Evolutionary conservation across 1,140 invertebrate species (phyloP), one percentile per base, ranked within the genome.

Genomic region (Fopius arisanus): DNA sequence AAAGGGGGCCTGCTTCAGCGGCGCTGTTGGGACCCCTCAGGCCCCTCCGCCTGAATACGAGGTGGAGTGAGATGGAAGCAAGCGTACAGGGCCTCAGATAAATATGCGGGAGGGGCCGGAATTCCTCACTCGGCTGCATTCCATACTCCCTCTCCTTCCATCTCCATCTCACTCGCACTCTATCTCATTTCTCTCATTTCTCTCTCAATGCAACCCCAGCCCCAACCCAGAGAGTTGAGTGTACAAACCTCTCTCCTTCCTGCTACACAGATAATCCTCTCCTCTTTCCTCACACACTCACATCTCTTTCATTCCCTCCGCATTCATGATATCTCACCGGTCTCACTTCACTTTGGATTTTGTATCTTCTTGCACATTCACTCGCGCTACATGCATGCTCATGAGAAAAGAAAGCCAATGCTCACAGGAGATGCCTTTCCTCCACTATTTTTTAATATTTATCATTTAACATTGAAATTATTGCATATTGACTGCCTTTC

Each of bases 21-120:
- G 79, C 63, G 29, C 28, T 37, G 37, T 31, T 5, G 65, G 70
- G 70, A 33, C 72, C 73, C 78, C 69, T 51, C 59, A 76, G 75
- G 82, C 77, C 71, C 80, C 77, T n/a, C n/a, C n/a, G n/a, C n/a
- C n/a, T n/a, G n/a, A n/a, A 3, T 9, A 16, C 3, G 62, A 65
- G 62, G 5, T 4, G 4, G 54, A 59, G 54, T 10, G 54, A 59
- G 54, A 59, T 26, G 1, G 54, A 59, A 23, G 3, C 54, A 28
- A 26, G 54, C 31, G 62, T 12, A 48, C 72, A 40, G 29, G 37
- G 82, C 78, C 43, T 85, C 83, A 82, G 87, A 88, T 88, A 87
- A 87, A 87, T 88, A 88, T 86, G 87, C 86, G 86, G 87, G 86
- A 87, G 85, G 85, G 87, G 84, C 85, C 84, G 84, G 85, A 87